Conservation (phyloP, 2,797 vertebrate genomes). For the Pagetopsis macropterus region DNA sequence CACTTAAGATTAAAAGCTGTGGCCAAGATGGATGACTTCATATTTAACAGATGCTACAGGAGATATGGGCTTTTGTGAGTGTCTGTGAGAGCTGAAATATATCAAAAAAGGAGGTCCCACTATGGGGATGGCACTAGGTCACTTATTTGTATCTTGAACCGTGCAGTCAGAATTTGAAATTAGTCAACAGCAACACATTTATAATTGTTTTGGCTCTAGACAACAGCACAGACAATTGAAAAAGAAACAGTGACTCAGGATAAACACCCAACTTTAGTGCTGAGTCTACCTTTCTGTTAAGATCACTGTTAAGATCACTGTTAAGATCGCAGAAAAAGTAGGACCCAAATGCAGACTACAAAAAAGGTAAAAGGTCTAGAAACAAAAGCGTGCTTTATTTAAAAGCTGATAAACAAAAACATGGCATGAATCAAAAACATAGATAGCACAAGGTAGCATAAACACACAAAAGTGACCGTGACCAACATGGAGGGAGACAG, state of each 20-base stretch:
- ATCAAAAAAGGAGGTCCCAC: neutral
- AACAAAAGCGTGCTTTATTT: too few species aligned
- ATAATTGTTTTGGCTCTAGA: constrained; percentile 10
- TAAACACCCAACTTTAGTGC: constrained; percentile 19
- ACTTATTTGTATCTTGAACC: constrained; percentile 1
- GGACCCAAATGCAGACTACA: too few species aligned
- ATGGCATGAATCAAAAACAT: too few species aligned
- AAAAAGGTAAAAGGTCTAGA: too few species aligned
- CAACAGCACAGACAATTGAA: neutral
- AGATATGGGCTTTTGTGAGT: constrained; percentile 12
- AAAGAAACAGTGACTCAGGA: constrained; percentile 6
- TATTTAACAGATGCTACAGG: neutral
- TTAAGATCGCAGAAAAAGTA: too few species aligned
- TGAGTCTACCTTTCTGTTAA: constrained; percentile 1
- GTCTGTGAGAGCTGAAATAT: constrained; percentile 8
- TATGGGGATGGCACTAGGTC: neutral
- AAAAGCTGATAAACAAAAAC: too few species aligned
- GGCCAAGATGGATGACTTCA: neutral
- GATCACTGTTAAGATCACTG: too few species aligned
- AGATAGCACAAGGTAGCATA: too few species aligned
- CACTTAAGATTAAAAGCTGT: neutral
- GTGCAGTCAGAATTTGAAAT: neutral
- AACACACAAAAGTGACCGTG: too few species aligned
- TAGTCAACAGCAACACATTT: constrained; percentile 16
- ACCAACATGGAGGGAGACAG: too few species aligned